Base-by-base conservation (phyloP, 30 jellyfish, hydroid and myxozoan genomes). In the Euphysa ruthae region DNA sequence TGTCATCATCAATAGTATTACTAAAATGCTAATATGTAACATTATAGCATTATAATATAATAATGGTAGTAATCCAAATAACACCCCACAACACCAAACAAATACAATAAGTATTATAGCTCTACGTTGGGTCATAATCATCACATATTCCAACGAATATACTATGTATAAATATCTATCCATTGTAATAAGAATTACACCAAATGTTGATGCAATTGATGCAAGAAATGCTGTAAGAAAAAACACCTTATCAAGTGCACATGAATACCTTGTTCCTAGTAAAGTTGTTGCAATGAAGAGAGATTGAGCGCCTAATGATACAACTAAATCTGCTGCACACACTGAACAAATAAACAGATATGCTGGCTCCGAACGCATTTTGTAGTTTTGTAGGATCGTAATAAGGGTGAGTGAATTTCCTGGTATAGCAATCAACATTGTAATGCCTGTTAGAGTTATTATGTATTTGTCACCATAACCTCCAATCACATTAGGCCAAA, bases 231-330 rank as follows among this genome's bases (percentile, higher is more conserved):
- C 80, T 10, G 49, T 12, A 35, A 32, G 24, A 58, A 68, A 68
- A 55, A 4, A 68, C 32, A 27, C 31, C 5, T 43, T 68, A 52
- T 69, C 73, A 26, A 83, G 49, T 73, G 69, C 35, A 61, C 95
- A 83, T 21, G 55, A 43, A 43, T 32, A 28, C 2, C 61, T 61
- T 22, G 69, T 63, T 8, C 93, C 84, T 32, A 51, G 24, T 7
- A 84, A 15, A 2, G 68, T 49, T 32, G 79, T 43, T 8, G 84
- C 69, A 12, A 84, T 75, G 49, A 69, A 84, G 25, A 77, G 38
- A 19, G 95, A 93, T 64, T 83, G 95, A 32, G 93, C 72, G 22
- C 71, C 65, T n/a, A 61, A 14, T 46, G 86, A 54, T 64, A 83
- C 93, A 34, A 75, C 44, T 24, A 69, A 60, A 29, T 83, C 95